Percentiles rank a stretch among this genome's conserved stretches.
Evolutionary conservation across 2,797 vertebrate species (phyloP).

Genomic region (Craterocephalus amniculus): DNA sequence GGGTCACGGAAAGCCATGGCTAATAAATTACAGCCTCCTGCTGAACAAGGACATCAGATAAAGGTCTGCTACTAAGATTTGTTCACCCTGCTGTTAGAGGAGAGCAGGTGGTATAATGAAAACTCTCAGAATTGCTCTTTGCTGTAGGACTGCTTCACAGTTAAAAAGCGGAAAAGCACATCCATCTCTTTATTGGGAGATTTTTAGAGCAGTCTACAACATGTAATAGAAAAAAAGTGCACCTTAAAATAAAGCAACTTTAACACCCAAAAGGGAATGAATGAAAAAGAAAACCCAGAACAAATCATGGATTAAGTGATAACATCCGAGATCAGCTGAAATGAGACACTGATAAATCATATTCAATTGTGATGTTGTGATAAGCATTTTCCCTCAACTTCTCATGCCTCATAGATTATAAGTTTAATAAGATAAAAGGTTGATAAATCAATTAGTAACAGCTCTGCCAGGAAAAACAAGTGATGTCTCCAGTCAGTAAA

Average conservation of each 20-base stretch:
- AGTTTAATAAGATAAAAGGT: not conserved
- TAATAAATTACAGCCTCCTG: slow-evolving; percentile 72
- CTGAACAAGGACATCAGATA: slow-evolving; percentile 82
- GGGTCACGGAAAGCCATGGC: slow-evolving; percentile 52
- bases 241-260: not conserved
- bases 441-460: not conserved
- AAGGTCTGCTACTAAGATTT: slow-evolving; percentile 67
- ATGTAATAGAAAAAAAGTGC: not conserved
- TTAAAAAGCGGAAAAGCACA: slow-evolving; percentile 26
- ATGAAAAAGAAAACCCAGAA: not conserved
- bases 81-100: slow-evolving; percentile 49
- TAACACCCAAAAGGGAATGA: not conserved
- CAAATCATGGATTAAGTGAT: not conserved
- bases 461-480: slow-evolving; percentile 17
- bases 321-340: not conserved
- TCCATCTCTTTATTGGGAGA: not conserved
- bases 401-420: not conserved
- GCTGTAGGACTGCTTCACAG: slow-evolving; percentile 31
- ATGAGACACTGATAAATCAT: not conserved
- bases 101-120: slow-evolving; percentile 34
- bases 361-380: not conserved
- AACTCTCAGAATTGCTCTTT: slow-evolving; percentile 28
- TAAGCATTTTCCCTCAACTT: not conserved
- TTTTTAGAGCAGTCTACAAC: not conserved
- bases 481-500: slow-evolving; percentile 6